Evolutionary conservation across 2,797 vertebrate genomes (phyloP), one percentile per base, ranked within the genome.

Genomic region (Falco berigora): DNA sequence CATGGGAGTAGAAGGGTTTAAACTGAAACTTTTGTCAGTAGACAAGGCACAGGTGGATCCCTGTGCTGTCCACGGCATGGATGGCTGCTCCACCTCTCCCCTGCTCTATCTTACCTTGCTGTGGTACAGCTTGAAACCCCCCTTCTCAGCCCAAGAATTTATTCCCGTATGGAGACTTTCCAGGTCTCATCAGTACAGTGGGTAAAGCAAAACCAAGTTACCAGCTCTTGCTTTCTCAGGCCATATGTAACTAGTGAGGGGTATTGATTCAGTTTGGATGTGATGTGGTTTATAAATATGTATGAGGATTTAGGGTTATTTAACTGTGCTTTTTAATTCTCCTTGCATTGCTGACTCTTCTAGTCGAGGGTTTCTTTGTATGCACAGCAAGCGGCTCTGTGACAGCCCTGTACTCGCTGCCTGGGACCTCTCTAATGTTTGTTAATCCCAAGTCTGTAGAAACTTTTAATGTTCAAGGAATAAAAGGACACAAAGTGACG

Each of bases 231-330:
- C 79, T 97, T 96, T 96, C 77, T 94, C 55, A 67, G 89, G 73
- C 96, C 56, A 9, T 91, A 75, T 76, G 75, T 93, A 87, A 91
- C 94, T 92, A 84, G 82, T 12, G 95, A 95, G 94, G 77, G 91
- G 72, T 97, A 98, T 98, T 97, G 98, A 98, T 98, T 98, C 94
- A 73, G 93, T 96, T 97, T 93, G 80, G 95, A 98, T 94, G 98
- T 92, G 27, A 68, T 94, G 94, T 86, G 58, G 61, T 95, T 97
- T 96, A 98, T 98, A 98, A 98, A 98, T 98, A 98, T 98, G 97
- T 96, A 98, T 98, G 95, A 98, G 97, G 96, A 95, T 97, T 94
- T 93, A 90, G 64, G 76, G 97, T 97, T 98, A 97, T 97, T 98
- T 98, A 96, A 96, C 95, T 87, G 96, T 92, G 96, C 91, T 96